Percentiles rank a stretch among this genome's conserved stretches.
These are phyloP conservation scores for Diaphora mendica DNA, from an alignment of 2,888 invertebrate species.

Conservation along the genomic window DNA sequence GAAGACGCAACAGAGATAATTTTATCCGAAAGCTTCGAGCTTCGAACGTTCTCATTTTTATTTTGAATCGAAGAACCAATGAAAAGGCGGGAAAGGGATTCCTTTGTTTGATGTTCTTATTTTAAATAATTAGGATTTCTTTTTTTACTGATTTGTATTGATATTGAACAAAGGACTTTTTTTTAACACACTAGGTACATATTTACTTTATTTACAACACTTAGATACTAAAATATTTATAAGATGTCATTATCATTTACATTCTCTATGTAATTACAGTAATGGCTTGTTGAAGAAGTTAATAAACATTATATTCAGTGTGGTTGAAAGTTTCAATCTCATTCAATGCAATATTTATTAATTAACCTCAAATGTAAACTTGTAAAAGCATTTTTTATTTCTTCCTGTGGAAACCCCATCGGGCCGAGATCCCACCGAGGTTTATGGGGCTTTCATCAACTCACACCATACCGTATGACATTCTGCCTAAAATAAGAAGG, in stretches of 20 bases:
- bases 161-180: slow-evolving; percentile 6
- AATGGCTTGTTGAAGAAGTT: not conserved
- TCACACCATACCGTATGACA: not conserved
- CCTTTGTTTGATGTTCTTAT: slow-evolving; percentile 46
- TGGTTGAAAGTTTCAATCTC: not conserved
- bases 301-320: not conserved
- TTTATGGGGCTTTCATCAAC: not conserved
- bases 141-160: slow-evolving; percentile 14
- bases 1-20: slow-evolving; percentile 85
- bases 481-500: not conserved
- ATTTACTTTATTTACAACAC: no score
- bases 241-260: not conserved
- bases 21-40: slow-evolving; percentile 80
- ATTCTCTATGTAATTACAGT: not conserved
- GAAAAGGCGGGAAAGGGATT: slow-evolving; percentile 59
- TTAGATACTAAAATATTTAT: not conserved
- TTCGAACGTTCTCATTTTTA: slow-evolving; percentile 76
- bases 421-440: not conserved
- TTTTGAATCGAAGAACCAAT: slow-evolving; percentile 73
- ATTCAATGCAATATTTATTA: no score
- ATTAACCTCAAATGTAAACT: not conserved
- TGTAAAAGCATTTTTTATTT: no score
- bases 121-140: slow-evolving; percentile 27
- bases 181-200: not conserved
- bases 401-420: no score